Conservation (phyloP, 2,113 vertebrate species). For the Mormyrus lacerda region DNA sequence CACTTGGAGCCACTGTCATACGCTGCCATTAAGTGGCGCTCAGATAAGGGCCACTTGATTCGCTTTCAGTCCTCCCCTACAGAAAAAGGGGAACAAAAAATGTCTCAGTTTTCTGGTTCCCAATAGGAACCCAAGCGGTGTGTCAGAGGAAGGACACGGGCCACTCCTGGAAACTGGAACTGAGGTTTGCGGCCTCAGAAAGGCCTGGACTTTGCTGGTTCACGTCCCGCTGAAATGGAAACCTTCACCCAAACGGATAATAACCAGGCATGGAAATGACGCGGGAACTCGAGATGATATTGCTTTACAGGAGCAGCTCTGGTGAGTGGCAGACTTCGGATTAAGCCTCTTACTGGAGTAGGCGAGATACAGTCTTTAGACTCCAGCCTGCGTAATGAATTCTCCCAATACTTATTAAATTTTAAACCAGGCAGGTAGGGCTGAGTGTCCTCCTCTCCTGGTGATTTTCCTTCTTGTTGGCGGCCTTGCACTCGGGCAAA, state of each 20-base stretch:
- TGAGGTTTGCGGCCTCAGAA: background rate
- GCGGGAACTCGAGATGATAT: background rate
- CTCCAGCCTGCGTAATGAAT: background rate
- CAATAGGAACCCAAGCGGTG: background rate
- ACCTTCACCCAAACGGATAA: background rate
- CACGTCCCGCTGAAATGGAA: background rate
- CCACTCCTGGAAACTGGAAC: background rate
- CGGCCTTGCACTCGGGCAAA: background rate
- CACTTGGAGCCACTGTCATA: background rate
- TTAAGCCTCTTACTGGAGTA: background rate
- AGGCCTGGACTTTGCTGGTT: background rate
- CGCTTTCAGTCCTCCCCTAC: background rate
- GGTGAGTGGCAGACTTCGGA: background rate
- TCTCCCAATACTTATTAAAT: background rate
- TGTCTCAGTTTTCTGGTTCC: background rate
- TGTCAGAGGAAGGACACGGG: background rate
- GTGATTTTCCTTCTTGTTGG: background rate
- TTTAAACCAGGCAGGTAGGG: background rate
- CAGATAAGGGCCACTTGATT: background rate
- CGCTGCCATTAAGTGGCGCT: background rate
- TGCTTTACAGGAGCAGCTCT: background rate
- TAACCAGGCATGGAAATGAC: background rate
- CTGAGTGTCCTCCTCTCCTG: background rate
- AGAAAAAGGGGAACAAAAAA: background rate
- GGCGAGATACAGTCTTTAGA: background rate